Percentiles rank a stretch among this genome's conserved stretches.
Evolutionary conservation across 2,888 invertebrate genomes (phyloP).

Genomic region (Lycocerus yunnanus): DNA sequence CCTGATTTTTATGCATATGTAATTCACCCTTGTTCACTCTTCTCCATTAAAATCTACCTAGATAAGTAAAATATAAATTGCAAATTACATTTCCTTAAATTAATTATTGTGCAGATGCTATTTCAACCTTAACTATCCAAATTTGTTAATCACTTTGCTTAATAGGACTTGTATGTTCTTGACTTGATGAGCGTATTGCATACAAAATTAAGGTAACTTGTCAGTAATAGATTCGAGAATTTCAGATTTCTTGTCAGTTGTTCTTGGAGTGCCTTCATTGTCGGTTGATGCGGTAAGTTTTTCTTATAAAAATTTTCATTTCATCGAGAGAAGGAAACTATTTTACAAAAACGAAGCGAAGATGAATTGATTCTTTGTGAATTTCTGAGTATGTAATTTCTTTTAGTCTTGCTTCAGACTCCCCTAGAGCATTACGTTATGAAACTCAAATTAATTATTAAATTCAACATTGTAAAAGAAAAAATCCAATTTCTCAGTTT

Average conservation of each 20-base stretch:
- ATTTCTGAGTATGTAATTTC: too few species aligned
- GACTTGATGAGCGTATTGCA: slow-evolving; percentile 9
- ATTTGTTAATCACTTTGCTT: slow-evolving; percentile 17
- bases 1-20: too few species aligned
- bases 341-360: too few species aligned
- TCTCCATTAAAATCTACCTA: neutral
- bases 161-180: slow-evolving; percentile 13
- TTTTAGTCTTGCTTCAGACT: too few species aligned
- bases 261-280: neutral
- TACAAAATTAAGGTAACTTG: slow-evolving; percentile 14
- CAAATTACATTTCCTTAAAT: slow-evolving; percentile 4
- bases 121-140: slow-evolving; percentile 10
- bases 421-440: neutral
- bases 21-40: neutral
- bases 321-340: too few species aligned
- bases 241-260: slow-evolving; percentile 6
- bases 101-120: slow-evolving; percentile 12
- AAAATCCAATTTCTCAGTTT: neutral
- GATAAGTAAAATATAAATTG: slow-evolving; percentile 8
- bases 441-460: neutral
- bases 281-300: neutral
- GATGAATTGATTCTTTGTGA: too few species aligned
- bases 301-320: too few species aligned
- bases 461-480: neutral
- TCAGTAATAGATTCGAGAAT: slow-evolving; percentile 1